phyloP scores from a whole-genome alignment of 2,888 invertebrate genomes.

The Caenorhabditis auriculariae region DNA sequence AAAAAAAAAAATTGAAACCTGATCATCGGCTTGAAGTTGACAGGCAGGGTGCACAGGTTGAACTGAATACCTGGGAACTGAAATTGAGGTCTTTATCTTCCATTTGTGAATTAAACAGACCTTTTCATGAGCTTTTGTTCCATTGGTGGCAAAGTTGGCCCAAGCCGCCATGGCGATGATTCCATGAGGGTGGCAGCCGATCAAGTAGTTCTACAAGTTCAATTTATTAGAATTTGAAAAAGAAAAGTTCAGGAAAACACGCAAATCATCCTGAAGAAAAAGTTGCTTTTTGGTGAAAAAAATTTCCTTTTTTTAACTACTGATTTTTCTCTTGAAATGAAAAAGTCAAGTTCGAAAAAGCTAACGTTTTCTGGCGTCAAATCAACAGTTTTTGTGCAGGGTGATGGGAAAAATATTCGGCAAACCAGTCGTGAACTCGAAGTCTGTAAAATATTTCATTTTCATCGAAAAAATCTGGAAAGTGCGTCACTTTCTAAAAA shows the following conservation, averaged over 20 bases:
- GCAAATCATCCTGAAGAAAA: no score
- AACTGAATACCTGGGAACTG: slow-evolving; percentile 16
- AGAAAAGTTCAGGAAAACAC: no score
- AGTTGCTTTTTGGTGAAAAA: no score
- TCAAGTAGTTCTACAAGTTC: slow-evolving; percentile 36
- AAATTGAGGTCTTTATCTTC: no score
- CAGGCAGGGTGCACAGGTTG: slow-evolving; percentile 31
- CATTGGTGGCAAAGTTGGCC: slow-evolving; percentile 77
- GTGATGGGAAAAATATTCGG: slow-evolving; percentile 82
- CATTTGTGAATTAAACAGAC: neutral
- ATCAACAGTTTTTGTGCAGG: slow-evolving; percentile 80
- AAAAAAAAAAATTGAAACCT: no score
- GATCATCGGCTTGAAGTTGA: slow-evolving; percentile 23
- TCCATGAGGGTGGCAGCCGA: slow-evolving; percentile 87
- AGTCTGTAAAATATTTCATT: slow-evolving; percentile 23
- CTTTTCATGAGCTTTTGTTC: slow-evolving; percentile 65
- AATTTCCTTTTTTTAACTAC: no score
- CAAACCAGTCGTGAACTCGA: slow-evolving; percentile 74
- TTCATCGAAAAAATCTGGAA: neutral
- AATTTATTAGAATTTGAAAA: neutral
- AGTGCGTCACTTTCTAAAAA: no score
- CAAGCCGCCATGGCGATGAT: slow-evolving; percentile 80
- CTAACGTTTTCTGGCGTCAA: slow-evolving; percentile 68
- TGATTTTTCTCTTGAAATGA: no score
- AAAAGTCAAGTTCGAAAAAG: no score